These are phyloP conservation scores for Drosophila pandora DNA, from an alignment of 1,140 invertebrate species.

Conservation along the genomic window DNA sequence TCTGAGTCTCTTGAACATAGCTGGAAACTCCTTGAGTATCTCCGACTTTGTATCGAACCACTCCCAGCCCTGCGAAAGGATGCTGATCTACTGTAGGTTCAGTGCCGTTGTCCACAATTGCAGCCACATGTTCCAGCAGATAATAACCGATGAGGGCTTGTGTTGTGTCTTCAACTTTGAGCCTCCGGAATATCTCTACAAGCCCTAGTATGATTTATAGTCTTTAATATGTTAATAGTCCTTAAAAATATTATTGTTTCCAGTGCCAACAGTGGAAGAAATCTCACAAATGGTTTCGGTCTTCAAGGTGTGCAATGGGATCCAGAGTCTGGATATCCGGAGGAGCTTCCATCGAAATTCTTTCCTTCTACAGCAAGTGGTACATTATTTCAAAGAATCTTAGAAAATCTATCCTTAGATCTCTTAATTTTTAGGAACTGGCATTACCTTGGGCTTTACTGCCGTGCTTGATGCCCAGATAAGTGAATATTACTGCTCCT, in stretches of 20 bases:
- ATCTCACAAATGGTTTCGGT: constrained; percentile 24
- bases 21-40: constrained; percentile 46
- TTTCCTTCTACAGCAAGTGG: constrained; percentile 86
- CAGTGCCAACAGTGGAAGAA: constrained; percentile 26
- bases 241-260: too few relatives aligned
- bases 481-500: constrained; percentile 91
- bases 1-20: background rate
- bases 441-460: constrained; percentile 88
- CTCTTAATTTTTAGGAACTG: constrained; percentile 84
- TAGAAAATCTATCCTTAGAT: background rate
- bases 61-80: constrained; percentile 88
- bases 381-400: background rate
- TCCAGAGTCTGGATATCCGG: constrained; percentile 88
- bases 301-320: constrained; percentile 87
- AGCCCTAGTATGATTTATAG: constrained; percentile 80
- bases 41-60: constrained; percentile 60
- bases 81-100: constrained; percentile 88
- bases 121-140: constrained; percentile 88
- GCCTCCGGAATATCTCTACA: constrained; percentile 87
- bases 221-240: too few relatives aligned
- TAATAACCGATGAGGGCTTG: constrained; percentile 91
- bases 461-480: constrained; percentile 88
- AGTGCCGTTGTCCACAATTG: constrained; percentile 86
- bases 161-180: constrained; percentile 92
- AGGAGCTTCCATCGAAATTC: constrained; percentile 84